Evolutionary conservation across 2,113 vertebrate genomes (phyloP).

Genomic region (Romanogobio albipinnatus): DNA sequence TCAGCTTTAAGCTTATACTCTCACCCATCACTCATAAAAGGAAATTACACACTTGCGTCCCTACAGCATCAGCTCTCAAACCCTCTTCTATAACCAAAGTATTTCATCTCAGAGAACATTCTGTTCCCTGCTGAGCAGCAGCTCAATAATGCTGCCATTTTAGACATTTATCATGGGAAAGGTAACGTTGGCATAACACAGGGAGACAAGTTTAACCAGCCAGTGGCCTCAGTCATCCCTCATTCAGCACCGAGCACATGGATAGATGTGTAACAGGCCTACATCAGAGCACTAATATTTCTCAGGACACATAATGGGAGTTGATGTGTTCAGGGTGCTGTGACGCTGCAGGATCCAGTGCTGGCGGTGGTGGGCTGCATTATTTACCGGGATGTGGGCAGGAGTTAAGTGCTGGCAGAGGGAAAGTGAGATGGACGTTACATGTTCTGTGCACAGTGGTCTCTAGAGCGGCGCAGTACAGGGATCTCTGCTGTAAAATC

Average conservation of each 20-base stretch:
- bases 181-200: conserved; percentile 15
- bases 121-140: conserved; percentile 23
- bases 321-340: conserved; percentile 55
- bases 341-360: conserved; percentile 20
- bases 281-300: conserved; percentile 27
- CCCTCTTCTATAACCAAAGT: conserved; percentile 5
- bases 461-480: not conserved
- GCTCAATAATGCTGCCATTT: conserved; percentile 28
- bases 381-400: conserved; percentile 44
- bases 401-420: conserved; percentile 24
- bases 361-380: conserved; percentile 30
- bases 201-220: conserved; percentile 19
- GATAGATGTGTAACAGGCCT: not conserved
- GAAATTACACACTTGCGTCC: not conserved
- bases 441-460: not conserved
- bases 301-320: conserved; percentile 26
- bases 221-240: conserved; percentile 22
- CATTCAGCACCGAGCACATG: conserved; percentile 16
- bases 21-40: conserved; percentile 18
- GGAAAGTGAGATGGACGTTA: not conserved
- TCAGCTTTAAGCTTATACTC: conserved; percentile 4
- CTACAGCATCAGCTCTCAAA: conserved; percentile 13
- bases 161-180: conserved; percentile 32
- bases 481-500: not conserved
- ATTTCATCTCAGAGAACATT: conserved; percentile 19